Evolutionary conservation across 2,888 invertebrate genomes (phyloP).

Genomic region (Drepana falcataria): DNA sequence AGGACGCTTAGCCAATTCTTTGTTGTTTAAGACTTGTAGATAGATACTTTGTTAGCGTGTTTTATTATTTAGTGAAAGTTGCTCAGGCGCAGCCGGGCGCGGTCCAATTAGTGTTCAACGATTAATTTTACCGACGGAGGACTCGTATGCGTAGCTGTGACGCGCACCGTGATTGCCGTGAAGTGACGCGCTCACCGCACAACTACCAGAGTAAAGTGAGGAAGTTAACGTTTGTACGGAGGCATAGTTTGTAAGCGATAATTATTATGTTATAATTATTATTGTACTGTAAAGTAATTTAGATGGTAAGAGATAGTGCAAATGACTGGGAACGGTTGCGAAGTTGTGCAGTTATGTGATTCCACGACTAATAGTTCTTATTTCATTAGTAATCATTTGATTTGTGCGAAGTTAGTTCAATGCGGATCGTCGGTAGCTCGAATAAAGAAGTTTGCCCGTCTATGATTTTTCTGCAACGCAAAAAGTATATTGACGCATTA

Average conservation of each 20-base stretch:
- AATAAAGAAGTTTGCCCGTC: too few species aligned
- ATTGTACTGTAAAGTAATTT: slow-evolving; percentile 65
- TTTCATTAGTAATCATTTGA: slow-evolving; percentile 32
- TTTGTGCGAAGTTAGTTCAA: slow-evolving; percentile 30
- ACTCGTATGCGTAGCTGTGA: slow-evolving; percentile 42
- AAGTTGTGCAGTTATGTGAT: slow-evolving; percentile 30
- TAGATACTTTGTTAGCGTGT: slow-evolving; percentile 67
- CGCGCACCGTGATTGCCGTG: slow-evolving; percentile 27
- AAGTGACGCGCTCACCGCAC: slow-evolving; percentile 19
- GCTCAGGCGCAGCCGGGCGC: slow-evolving; percentile 73
- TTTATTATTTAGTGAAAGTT: slow-evolving; percentile 73
- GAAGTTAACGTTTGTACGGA: slow-evolving; percentile 55
- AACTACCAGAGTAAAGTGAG: slow-evolving; percentile 32
- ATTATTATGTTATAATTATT: slow-evolving; percentile 61
- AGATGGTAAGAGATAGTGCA: slow-evolving; percentile 73
- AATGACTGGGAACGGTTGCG: slow-evolving; percentile 75
- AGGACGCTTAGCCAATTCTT: slow-evolving; percentile 68
- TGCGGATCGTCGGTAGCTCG: too few species aligned
- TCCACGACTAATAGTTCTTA: slow-evolving; percentile 33
- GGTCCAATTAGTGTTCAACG: slow-evolving; percentile 72
- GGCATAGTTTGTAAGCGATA: slow-evolving; percentile 63
- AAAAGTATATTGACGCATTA: slow-evolving; percentile 1
- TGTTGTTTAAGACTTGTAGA: slow-evolving; percentile 67
- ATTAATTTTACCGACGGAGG: slow-evolving; percentile 60
- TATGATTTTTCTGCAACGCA: slow-evolving; percentile 9